A percentile compares a stretch with the other conserved stretches of the same genome.
These are phyloP conservation scores for Muscicapa striata DNA, from an alignment of 2,797 vertebrate species.

Conservation along the genomic window DNA sequence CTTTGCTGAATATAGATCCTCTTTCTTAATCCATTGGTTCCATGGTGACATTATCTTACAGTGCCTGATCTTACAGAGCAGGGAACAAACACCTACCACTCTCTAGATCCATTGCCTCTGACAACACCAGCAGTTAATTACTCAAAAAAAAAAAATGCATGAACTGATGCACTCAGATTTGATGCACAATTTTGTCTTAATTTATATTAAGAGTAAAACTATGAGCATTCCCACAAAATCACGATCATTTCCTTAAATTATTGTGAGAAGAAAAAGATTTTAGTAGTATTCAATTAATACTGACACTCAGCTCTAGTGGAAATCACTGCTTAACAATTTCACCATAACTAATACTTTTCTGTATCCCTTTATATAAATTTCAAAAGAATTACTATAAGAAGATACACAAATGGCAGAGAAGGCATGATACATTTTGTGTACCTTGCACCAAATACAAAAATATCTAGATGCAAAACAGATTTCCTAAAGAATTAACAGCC, in stretches of 20 bases:
- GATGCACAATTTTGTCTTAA: neutral
- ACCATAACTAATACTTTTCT: neutral
- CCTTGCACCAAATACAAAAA: neutral
- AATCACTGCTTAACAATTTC: neutral
- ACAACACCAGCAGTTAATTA: neutral
- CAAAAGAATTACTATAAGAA: neutral
- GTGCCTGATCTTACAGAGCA: neutral
- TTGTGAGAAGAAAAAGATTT: neutral
- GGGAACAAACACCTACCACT: neutral
- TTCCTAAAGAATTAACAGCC: neutral
- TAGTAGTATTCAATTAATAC: neutral
- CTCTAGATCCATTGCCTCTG: neutral
- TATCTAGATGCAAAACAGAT: neutral
- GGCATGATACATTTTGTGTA: neutral
- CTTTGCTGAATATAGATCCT: neutral
- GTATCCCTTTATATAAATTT: neutral
- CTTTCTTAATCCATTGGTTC: neutral
- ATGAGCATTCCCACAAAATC: neutral
- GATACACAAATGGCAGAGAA: neutral
- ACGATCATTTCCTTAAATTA: neutral
- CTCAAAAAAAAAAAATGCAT: fast-evolving
- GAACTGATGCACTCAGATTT: fast-evolving
- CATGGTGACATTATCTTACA: neutral
- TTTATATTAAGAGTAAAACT: neutral
- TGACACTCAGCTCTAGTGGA: neutral